phyloP scores from a whole-genome alignment of 2,797 vertebrate genomes.

The Lepus townsendii region DNA sequence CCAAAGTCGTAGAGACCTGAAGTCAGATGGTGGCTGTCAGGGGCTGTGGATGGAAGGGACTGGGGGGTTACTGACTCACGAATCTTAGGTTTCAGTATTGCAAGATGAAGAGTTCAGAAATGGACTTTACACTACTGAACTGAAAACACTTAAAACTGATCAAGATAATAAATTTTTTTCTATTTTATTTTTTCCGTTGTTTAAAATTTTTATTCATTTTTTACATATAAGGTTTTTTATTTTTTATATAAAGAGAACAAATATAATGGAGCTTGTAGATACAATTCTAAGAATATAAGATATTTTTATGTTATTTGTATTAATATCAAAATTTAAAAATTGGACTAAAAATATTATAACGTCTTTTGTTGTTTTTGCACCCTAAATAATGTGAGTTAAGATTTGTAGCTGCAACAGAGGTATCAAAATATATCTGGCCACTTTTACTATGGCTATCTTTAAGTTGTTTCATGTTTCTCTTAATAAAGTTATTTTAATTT shows the following conservation, averaged over 20 bases:
- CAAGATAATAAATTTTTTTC: background rate
- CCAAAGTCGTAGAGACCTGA: background rate
- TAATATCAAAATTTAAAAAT: no score
- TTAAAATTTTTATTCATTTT: background rate
- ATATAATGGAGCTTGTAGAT: no score
- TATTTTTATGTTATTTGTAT: no score
- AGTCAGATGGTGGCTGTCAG: background rate
- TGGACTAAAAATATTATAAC: no score
- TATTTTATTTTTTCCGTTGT: no score
- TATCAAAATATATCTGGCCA: background rate
- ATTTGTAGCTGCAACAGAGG: background rate
- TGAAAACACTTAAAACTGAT: background rate
- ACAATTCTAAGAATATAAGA: no score
- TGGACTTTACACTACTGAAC: background rate
- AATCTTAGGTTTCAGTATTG: background rate
- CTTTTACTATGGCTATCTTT: background rate
- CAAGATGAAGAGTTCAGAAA: background rate
- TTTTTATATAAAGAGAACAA: no score
- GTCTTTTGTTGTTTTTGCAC: background rate
- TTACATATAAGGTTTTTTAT: no score
- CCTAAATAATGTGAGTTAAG: background rate
- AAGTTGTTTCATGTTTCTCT: background rate
- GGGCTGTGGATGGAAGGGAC: no score
- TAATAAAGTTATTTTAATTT: constrained; percentile 20
- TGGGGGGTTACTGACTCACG: background rate